A percentile compares a stretch with the other conserved stretches of the same genome.
These are phyloP conservation scores for Aleadryas rufinucha DNA, from an alignment of 2,113 vertebrate genomes.

Conservation along the genomic window DNA sequence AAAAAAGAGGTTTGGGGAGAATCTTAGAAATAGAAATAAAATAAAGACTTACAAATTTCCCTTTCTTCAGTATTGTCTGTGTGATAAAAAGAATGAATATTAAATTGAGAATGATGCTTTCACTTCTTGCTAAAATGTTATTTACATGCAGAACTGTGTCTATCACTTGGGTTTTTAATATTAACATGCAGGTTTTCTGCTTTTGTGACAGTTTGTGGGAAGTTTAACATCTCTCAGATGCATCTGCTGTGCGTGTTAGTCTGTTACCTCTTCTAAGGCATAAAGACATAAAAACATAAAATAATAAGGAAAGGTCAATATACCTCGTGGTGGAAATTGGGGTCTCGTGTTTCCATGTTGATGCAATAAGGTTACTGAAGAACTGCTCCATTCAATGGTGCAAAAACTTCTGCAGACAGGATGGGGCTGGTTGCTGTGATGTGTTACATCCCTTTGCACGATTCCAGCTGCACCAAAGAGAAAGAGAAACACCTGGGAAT, in stretches of 20 bases:
- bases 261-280: not conserved
- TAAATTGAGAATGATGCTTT: not conserved
- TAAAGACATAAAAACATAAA: not conserved
- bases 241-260: not conserved
- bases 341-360: not conserved
- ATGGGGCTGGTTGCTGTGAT: not conserved
- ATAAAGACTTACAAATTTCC: not conserved
- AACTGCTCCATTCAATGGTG: not conserved
- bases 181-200: not conserved
- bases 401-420: not conserved
- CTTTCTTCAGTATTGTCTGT: not conserved
- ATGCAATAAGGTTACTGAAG: not conserved
- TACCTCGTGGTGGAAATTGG: not conserved
- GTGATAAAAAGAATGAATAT: not conserved
- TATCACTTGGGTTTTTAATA: not conserved
- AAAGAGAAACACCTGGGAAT: not conserved
- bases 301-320: not conserved
- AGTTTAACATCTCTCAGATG: not conserved
- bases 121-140: not conserved
- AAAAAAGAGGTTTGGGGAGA: not conserved
- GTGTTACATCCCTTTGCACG: not conserved
- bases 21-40: not conserved
- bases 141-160: not conserved
- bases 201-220: not conserved
- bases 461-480: not conserved